A percentile compares a stretch with the other conserved stretches of the same genome.
Conservation (phyloP, 2,113 vertebrate genomes). For the Porphyrio hochstetteri region DNA sequence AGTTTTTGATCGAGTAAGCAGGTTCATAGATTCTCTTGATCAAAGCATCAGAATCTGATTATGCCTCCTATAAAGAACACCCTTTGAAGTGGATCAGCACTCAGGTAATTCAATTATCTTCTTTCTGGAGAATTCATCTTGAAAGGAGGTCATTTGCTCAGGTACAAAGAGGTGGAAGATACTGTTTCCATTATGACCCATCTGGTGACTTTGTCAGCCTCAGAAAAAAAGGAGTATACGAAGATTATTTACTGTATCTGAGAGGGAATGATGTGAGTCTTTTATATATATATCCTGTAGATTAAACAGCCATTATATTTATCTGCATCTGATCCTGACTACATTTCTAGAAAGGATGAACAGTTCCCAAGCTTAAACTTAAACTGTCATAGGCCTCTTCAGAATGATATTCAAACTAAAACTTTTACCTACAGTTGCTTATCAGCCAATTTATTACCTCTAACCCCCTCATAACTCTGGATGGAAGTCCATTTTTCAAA, state of each 20-base stretch:
- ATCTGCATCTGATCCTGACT: not conserved
- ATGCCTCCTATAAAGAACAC: constrained; percentile 51
- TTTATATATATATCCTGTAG: not conserved
- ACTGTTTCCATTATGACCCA: constrained; percentile 62
- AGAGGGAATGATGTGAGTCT: not conserved
- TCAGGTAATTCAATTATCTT: constrained; percentile 63
- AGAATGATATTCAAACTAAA: not conserved
- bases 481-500: not conserved
- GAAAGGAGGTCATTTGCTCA: constrained; percentile 70
- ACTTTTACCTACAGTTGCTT: not conserved
- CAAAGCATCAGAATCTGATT: constrained; percentile 75
- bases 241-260: constrained; percentile 1
- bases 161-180: constrained; percentile 64
- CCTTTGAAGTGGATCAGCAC: constrained; percentile 78
- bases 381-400: not conserved
- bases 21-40: constrained; percentile 39
- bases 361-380: not conserved
- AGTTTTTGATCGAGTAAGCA: constrained; percentile 61
- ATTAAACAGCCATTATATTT: not conserved
- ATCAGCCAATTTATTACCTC: not conserved
- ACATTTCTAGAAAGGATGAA: not conserved
- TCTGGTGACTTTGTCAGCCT: constrained; percentile 57
- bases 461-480: not conserved
- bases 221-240: not conserved
- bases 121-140: constrained; percentile 66